These are phyloP conservation scores for Drosophila lutescens DNA, from an alignment of 2,888 invertebrate genomes.

Conservation along the genomic window DNA sequence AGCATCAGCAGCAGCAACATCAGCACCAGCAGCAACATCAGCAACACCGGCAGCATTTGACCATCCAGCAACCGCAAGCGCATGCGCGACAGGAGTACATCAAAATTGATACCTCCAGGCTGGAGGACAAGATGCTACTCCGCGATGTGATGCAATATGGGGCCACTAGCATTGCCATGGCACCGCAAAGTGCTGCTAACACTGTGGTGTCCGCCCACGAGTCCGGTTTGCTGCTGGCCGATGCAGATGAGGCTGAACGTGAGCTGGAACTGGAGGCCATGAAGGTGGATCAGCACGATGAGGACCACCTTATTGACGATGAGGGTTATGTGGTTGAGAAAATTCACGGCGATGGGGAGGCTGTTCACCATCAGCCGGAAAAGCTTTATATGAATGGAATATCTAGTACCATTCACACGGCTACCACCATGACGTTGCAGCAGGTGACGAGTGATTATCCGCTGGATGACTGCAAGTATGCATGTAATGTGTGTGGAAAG, in stretches of 20 bases:
- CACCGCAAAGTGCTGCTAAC: slow-evolving; percentile 41
- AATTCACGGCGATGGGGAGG: slow-evolving; percentile 31
- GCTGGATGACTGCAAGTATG: slow-evolving; percentile 82
- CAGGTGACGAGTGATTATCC: slow-evolving; percentile 50
- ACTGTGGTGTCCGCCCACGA: slow-evolving; percentile 56
- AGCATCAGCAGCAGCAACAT: slow-evolving; percentile 34
- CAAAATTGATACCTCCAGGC: slow-evolving; percentile 78
- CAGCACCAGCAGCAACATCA: slow-evolving; percentile 53
- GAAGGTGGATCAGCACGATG: slow-evolving; percentile 49
- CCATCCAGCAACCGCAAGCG: slow-evolving; percentile 35
- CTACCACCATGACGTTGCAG: slow-evolving; percentile 56
- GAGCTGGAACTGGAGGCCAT: slow-evolving; percentile 64
- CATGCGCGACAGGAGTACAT: slow-evolving; percentile 70
- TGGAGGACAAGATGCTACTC: slow-evolving; percentile 79
- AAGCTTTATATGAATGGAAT: slow-evolving; percentile 60
- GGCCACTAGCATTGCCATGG: slow-evolving; percentile 63
- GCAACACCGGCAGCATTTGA: slow-evolving; percentile 50
- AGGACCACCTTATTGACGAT: slow-evolving; percentile 45
- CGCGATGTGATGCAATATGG: slow-evolving; percentile 82
- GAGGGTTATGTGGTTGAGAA: slow-evolving; percentile 62
- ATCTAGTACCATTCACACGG: slow-evolving; percentile 24
- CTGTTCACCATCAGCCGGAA: slow-evolving; percentile 36
- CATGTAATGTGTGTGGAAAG: slow-evolving; percentile 91
- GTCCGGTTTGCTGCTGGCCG: slow-evolving; percentile 56
- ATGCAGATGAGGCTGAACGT: slow-evolving; percentile 66